A percentile compares a stretch with the other conserved stretches of the same genome.
phyloP scores from a whole-genome alignment of 2,888 invertebrate species.

The Rhaphigaster nebulosa region DNA sequence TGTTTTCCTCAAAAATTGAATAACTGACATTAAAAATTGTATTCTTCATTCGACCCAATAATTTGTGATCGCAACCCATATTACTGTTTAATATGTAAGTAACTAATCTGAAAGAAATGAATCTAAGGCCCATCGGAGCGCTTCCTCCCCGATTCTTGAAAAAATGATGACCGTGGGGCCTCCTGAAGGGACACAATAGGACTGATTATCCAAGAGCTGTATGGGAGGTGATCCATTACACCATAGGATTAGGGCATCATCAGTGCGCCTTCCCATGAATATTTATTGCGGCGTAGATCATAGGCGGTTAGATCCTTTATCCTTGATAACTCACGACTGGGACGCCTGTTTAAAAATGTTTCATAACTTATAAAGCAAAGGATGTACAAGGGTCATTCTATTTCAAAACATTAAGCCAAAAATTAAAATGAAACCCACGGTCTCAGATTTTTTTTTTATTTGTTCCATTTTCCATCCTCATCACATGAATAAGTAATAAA shows the following conservation, averaged over 20 bases:
- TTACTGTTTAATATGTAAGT: no score
- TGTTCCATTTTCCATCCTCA: no score
- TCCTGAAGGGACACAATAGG: background rate
- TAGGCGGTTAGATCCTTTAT: background rate
- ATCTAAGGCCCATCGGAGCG: no score
- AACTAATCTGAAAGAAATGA: no score
- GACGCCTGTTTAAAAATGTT: background rate
- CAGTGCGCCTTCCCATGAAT: background rate
- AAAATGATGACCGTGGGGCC: conserved; percentile 4
- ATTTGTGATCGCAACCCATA: no score
- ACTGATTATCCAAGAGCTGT: conserved; percentile 27
- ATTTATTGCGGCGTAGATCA: background rate
- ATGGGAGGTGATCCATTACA: conserved; percentile 49
- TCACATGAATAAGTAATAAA: no score
- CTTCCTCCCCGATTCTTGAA: background rate
- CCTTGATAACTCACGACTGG: background rate
- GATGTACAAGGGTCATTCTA: background rate
- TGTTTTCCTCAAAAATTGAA: no score
- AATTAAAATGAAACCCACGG: no score
- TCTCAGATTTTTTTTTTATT: no score
- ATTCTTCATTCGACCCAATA: no score
- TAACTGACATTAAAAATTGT: no score
- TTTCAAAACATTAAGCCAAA: no score
- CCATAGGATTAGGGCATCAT: conserved; percentile 41
- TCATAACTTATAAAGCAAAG: background rate